phyloP scores from a whole-genome alignment of 2,888 invertebrate species.

The Drepanosiphum platanoidis region DNA sequence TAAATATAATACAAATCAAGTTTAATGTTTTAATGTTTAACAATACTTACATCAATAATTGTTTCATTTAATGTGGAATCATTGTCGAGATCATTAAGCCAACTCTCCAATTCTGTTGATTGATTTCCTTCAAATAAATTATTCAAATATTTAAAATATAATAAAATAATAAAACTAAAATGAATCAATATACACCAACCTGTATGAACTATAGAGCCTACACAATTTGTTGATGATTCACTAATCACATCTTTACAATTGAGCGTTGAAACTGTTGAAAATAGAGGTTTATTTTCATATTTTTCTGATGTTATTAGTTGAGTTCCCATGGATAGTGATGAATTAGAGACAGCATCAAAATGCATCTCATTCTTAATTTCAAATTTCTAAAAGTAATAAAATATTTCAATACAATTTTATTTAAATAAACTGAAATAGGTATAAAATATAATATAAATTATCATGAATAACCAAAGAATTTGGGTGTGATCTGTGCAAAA shows the following conservation, averaged over 20 bases:
- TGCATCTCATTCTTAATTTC: background rate
- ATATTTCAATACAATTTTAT: background rate
- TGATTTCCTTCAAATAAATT: slow-evolving; percentile 7
- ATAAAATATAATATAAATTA: background rate
- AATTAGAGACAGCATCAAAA: background rate
- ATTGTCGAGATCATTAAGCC: slow-evolving; percentile 31
- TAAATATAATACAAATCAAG: background rate
- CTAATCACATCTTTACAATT: background rate
- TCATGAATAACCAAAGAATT: too few species aligned
- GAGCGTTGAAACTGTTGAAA: background rate
- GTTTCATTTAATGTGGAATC: slow-evolving; percentile 19
- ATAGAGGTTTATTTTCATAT: background rate
- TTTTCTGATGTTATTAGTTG: background rate
- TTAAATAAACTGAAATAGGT: background rate
- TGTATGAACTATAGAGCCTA: background rate
- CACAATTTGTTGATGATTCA: background rate
- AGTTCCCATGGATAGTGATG: slow-evolving; percentile 3
- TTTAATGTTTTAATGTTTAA: background rate
- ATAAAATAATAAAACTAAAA: background rate
- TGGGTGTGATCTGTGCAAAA: too few species aligned
- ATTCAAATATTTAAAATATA: too few species aligned
- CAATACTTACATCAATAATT: slow-evolving; percentile 46
- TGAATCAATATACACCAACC: slow-evolving; percentile 17
- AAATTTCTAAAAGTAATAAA: slow-evolving; percentile 10
- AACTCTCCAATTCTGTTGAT: slow-evolving; percentile 14